Base-by-base conservation (phyloP, 2,113 vertebrate species). In the Oophaga pumilio region DNA sequence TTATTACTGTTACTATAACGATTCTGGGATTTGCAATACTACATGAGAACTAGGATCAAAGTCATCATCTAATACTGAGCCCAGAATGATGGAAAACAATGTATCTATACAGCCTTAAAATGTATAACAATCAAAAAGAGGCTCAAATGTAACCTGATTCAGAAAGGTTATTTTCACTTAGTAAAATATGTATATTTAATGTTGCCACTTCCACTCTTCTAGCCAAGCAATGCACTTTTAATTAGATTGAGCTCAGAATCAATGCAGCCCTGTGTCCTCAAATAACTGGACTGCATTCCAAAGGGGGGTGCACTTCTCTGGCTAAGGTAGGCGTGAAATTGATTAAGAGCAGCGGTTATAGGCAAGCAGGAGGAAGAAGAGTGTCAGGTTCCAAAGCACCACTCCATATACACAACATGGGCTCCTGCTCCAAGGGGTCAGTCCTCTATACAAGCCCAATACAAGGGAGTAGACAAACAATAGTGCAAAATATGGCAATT, bases 291-390 rank as follows among this genome's bases (percentile, higher is more conserved):
- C 87, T 77, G 81, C 87, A 88, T 88, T 88, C 87, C 87, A 84
- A 84, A 88, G 87, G 81, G 87, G 87, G 79, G 81, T 69, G 68
- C 87, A 76, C 80, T 53, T 84, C 71, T 28, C 80, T 88, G 73
- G 81, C 80, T 88, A 88, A 88, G 87, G 87, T 88, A 88, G 80
- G 87, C 80, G 87, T 88, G 87, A 88, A 88, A 88, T 88, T 88
- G 87, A 82, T 88, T 84, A 88, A 84, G 73, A 88, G 73, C 87
- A 84, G 81, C 80, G 82, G 85, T 52, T 68, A 87, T 79, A 80
- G 76, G 66, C 66, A 73, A 81, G 85, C 66, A 76, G 56, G 59
- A 64, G 59, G 80, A 73, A 84, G 80, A 33, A 28, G 8, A 14
- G 15, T 18, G 59, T 84, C 69, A 77, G 80, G 78, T 87, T 87